phyloP scores from a whole-genome alignment of 2,888 invertebrate species.

The Lottia scabra region DNA sequence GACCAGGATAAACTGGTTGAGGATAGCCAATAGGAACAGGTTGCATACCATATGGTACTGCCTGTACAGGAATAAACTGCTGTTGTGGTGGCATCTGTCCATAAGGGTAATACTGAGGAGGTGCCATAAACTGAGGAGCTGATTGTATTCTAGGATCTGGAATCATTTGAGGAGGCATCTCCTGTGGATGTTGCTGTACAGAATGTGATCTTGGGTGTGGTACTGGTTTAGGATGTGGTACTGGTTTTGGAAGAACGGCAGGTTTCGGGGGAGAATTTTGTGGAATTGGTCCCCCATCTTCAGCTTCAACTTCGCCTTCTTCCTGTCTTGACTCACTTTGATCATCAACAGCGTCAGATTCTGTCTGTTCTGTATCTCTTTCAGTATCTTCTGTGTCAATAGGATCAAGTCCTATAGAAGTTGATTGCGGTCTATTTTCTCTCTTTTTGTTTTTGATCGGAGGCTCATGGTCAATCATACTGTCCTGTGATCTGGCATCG shows the following conservation, averaged over 20 bases:
- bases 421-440: background rate
- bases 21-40: slow-evolving; percentile 15
- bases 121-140: background rate
- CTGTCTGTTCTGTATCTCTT: slow-evolving; percentile 21
- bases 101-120: background rate
- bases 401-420: background rate
- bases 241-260: slow-evolving; percentile 5
- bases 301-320: slow-evolving; percentile 28
- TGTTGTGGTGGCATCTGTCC: slow-evolving; percentile 5
- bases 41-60: slow-evolving; percentile 27
- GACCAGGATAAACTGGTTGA: slow-evolving; percentile 16
- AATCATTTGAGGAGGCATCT: background rate
- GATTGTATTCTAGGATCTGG: slow-evolving; percentile 7
- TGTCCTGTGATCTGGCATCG: slow-evolving; percentile 44
- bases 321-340: slow-evolving; percentile 40
- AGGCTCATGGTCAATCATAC: slow-evolving; percentile 46
- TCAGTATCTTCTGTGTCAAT: slow-evolving; percentile 14
- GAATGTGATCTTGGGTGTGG: slow-evolving; percentile 2
- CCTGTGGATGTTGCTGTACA: background rate
- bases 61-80: slow-evolving; percentile 46
- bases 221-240: slow-evolving; percentile 10
- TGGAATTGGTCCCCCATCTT: slow-evolving; percentile 27
- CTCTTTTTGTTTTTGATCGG: slow-evolving; percentile 26
- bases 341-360: slow-evolving; percentile 32
- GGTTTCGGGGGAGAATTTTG: slow-evolving; percentile 27